Percentiles rank a stretch among this genome's conserved stretches.
Evolutionary conservation across 2,888 invertebrate genomes (phyloP).

Genomic region (Tricholauxania praeusta): DNA sequence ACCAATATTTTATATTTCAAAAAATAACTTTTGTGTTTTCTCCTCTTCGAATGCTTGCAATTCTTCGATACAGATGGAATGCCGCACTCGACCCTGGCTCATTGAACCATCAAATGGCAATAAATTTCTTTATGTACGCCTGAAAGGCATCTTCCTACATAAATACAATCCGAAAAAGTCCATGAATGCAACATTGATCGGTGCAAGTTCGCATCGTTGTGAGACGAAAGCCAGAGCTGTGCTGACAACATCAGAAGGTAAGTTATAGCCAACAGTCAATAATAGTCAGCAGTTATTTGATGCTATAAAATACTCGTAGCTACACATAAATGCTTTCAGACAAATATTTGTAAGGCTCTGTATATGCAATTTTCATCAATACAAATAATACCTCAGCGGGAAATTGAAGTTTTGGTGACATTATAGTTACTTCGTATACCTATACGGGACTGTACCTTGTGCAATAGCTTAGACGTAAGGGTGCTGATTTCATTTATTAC

Average conservation of each 20-base stretch:
- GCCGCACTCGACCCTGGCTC: constrained; percentile 83
- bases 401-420: too few relatives aligned
- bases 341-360: too few relatives aligned
- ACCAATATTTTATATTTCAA: background rate
- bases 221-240: constrained; percentile 83
- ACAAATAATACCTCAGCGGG: too few relatives aligned
- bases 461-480: too few relatives aligned
- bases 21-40: constrained; percentile 22
- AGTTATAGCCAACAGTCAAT: constrained; percentile 3
- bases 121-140: constrained; percentile 83
- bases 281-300: too few relatives aligned
- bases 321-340: too few relatives aligned
- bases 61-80: constrained; percentile 74
- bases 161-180: constrained; percentile 68
- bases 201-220: constrained; percentile 73
- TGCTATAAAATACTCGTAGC: too few relatives aligned
- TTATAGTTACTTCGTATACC: too few relatives aligned
- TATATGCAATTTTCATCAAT: too few relatives aligned
- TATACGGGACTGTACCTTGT: too few relatives aligned
- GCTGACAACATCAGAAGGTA: constrained; percentile 77
- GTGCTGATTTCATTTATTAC: too few relatives aligned
- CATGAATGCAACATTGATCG: constrained; percentile 73
- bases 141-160: constrained; percentile 74
- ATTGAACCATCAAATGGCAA: constrained; percentile 80
- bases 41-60: background rate